Percentiles rank a stretch among this genome's conserved stretches.
Evolutionary conservation across 2,888 invertebrate genomes (phyloP).

Genomic region (Dynastes tityus): DNA sequence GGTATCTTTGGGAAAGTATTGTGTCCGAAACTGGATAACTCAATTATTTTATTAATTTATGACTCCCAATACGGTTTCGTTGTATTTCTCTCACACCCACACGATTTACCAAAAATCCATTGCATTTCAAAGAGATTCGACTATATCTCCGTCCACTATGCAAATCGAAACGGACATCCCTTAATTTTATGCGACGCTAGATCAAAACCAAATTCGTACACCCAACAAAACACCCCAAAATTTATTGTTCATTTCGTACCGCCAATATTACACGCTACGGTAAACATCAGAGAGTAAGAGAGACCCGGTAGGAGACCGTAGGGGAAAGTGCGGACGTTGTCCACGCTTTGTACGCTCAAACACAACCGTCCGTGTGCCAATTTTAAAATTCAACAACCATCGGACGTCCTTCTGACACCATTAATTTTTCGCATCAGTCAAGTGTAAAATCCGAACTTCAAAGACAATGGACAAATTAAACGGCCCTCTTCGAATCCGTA

Average conservation of each 20-base stretch:
- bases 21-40: too few relatives aligned
- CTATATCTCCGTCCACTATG: background rate
- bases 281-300: background rate
- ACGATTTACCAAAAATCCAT: background rate
- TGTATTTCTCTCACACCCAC: background rate
- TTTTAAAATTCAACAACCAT: constrained; percentile 25
- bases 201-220: background rate
- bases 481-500: constrained; percentile 14
- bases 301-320: too few relatives aligned
- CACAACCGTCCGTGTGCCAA: constrained; percentile 6
- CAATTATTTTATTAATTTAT: too few relatives aligned
- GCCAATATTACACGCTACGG: background rate
- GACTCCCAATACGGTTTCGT: too few relatives aligned
- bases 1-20: too few relatives aligned
- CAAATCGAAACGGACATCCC: background rate
- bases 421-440: constrained; percentile 42
- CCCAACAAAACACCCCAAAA: background rate
- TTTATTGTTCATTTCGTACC: constrained; percentile 12
- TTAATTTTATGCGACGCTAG: constrained; percentile 5
- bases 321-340: background rate
- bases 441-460: constrained; percentile 40
- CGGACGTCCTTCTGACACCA: constrained; percentile 10
- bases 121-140: background rate
- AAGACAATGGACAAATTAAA: constrained; percentile 39
- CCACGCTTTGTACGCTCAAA: constrained; percentile 5